phyloP scores from a whole-genome alignment of 2,113 vertebrate species.

The Stigmatopora argus region DNA sequence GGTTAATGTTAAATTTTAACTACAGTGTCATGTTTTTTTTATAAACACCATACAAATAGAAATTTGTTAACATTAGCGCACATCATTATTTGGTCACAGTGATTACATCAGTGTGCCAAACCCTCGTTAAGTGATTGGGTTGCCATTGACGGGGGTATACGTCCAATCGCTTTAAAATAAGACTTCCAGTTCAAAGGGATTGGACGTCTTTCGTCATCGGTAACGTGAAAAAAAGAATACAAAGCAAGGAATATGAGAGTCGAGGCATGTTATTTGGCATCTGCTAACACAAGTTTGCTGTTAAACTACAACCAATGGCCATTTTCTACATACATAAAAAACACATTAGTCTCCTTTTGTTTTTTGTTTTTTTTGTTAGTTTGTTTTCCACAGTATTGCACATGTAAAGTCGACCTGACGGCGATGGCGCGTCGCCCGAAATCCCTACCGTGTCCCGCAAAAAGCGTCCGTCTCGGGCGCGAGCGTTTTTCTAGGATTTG shows the following conservation, averaged over 20 bases:
- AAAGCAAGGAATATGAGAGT: constrained; percentile 23
- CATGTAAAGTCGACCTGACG: constrained; percentile 53
- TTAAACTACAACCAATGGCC: constrained; percentile 18
- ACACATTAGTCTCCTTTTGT: constrained; percentile 31
- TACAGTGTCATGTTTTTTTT: too few relatives aligned
- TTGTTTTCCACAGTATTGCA: constrained; percentile 53
- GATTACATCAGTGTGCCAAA: too few relatives aligned
- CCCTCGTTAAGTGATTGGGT: too few relatives aligned
- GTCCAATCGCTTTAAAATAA: too few relatives aligned
- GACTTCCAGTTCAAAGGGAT: too few relatives aligned
- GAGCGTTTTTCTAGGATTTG: constrained; percentile 76
- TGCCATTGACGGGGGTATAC: too few relatives aligned
- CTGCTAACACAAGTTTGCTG: constrained; percentile 17
- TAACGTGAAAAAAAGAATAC: constrained; percentile 6
- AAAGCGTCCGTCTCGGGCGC: background rate
- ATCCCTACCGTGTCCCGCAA: constrained; percentile 35
- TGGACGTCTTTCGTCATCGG: too few relatives aligned
- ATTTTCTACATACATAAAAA: constrained; percentile 31
- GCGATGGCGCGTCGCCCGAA: constrained; percentile 46
- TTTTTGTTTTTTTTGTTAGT: constrained; percentile 10
- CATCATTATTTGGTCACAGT: too few relatives aligned
- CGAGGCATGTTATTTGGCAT: constrained; percentile 58
- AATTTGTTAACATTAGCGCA: too few relatives aligned
- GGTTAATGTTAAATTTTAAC: too few relatives aligned
- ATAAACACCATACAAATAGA: too few relatives aligned